These are phyloP conservation scores for Drosophila recens DNA, from an alignment of 2,888 invertebrate genomes.

Conservation along the genomic window DNA sequence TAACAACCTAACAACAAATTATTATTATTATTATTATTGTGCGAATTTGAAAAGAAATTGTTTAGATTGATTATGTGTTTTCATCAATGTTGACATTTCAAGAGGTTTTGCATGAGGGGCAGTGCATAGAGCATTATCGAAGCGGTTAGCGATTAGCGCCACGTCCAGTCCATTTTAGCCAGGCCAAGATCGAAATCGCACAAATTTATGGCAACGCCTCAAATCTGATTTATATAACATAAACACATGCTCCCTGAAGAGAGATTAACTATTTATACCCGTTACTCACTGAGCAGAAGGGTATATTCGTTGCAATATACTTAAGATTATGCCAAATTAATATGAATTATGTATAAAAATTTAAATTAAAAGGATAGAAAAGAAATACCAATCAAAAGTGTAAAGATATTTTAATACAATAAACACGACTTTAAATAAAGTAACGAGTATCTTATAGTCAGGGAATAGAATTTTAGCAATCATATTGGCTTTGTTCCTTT, in stretches of 20 bases:
- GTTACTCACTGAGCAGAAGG: background rate
- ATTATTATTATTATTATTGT: background rate
- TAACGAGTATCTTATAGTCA: background rate
- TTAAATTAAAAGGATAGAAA: too few species aligned
- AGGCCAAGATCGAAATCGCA: conserved; percentile 47
- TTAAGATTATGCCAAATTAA: too few species aligned
- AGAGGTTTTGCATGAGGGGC: conserved; percentile 29
- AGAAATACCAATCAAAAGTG: too few species aligned
- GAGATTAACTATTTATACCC: conserved; percentile 3
- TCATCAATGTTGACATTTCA: conserved; percentile 23
- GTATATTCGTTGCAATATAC: background rate
- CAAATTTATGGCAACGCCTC: conserved; percentile 58
- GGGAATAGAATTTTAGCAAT: background rate
- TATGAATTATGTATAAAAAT: too few species aligned
- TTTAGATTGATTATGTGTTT: conserved; percentile 21
- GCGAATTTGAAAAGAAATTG: conserved; percentile 8
- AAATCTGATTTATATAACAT: conserved; percentile 71
- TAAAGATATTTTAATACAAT: too few species aligned
- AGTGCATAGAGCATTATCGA: conserved; percentile 39
- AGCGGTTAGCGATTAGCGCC: conserved; percentile 67
- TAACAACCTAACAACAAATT: background rate
- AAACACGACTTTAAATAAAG: too few species aligned
- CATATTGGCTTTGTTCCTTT: background rate
- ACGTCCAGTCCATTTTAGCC: conserved; percentile 11
- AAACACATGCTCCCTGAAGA: conserved; percentile 35